Percentiles rank a stretch among this genome's conserved stretches.
Conservation (phyloP, 92 coral and sea anemone species). For the Zoanthus sociatus region DNA sequence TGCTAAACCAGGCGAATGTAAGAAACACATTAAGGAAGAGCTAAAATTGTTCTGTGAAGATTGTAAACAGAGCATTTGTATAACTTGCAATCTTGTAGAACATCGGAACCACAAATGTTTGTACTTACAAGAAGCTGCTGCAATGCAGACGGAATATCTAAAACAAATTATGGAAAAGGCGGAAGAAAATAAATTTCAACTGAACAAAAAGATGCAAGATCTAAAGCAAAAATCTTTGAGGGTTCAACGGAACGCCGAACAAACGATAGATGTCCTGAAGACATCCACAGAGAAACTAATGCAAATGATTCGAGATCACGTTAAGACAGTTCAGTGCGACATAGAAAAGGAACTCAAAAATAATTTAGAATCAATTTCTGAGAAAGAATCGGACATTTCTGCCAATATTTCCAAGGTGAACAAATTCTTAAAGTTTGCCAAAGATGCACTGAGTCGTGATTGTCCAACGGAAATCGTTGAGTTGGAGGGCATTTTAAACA, state of each 20-base stretch:
- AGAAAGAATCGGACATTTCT: not conserved
- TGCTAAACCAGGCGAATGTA: constrained; percentile 13
- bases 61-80: constrained; percentile 2
- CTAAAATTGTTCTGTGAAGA: constrained; percentile 27
- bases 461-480: constrained; percentile 32
- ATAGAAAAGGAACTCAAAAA: not conserved
- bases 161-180: constrained; percentile 13
- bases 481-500: constrained; percentile 3
- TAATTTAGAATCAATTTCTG: not conserved
- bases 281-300: constrained; percentile 4
- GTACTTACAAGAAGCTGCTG: constrained; percentile 11
- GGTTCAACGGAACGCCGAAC: constrained; percentile 3
- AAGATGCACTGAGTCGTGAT: constrained; percentile 3
- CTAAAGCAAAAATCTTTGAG: constrained; percentile 1
- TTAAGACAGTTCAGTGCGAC: not conserved
- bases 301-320: constrained; percentile 31
- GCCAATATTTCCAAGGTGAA: not conserved
- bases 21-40: constrained; percentile 13
- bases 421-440: constrained; percentile 23
- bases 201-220: not conserved
- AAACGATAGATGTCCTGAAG: constrained; percentile 6
- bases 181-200: not conserved
- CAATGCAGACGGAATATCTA: not conserved
- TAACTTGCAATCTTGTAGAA: constrained; percentile 3
- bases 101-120: constrained; percentile 31